Base-by-base conservation (phyloP, 2,888 invertebrate genomes). In the Hyposoter dolosus region DNA sequence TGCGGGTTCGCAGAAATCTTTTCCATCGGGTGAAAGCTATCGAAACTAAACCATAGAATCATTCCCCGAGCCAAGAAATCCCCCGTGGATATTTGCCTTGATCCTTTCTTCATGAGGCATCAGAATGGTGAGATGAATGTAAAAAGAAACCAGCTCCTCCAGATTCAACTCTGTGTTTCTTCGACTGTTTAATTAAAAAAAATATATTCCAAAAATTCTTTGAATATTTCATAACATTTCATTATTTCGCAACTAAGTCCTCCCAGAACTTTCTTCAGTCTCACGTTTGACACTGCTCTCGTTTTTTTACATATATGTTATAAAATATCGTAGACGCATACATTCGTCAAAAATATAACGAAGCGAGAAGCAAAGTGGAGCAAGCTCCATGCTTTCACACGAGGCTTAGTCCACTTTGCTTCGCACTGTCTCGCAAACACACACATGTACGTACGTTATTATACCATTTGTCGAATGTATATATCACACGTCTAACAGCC, bases 1-100 rank as follows among this genome's bases (percentile, higher is more conserved):
- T 72, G 78, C 63, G 81, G 77, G 80, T 72, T 81, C 65, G 63
- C 63, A 45, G 68, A 76, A 77, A 74, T 68, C 60, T 63, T 78
- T 12, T 47, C 66, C 35, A 32, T 53, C 28, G 72, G 12, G n/a
- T 40, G 4, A 78, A 69, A 80, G 60, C 43, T 50, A 50, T 35
- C n/a, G 35, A 19, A 47, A 53, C 40, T 19, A 56, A 68, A 45
- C 15, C 81, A 1, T 82, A 23, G 56, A 75, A 68, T 15, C 28
- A 32, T 68, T 50, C 6, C 32, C 7, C 32, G 28, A 43, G 45
- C 50, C 45, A 53, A 53, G 17, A 53, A 80, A 72, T 9, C 53
- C 32, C 28, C 17, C 40, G n/a, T 28, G 6, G 63, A 63, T 71
- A 45, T 65, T 78, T 56, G 71, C 50, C 5, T 28, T 32, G 53